Evolutionary conservation across 1,140 invertebrate species (phyloP), one percentile per base, ranked within the genome.

Genomic region (Mylabris phalerata): DNA sequence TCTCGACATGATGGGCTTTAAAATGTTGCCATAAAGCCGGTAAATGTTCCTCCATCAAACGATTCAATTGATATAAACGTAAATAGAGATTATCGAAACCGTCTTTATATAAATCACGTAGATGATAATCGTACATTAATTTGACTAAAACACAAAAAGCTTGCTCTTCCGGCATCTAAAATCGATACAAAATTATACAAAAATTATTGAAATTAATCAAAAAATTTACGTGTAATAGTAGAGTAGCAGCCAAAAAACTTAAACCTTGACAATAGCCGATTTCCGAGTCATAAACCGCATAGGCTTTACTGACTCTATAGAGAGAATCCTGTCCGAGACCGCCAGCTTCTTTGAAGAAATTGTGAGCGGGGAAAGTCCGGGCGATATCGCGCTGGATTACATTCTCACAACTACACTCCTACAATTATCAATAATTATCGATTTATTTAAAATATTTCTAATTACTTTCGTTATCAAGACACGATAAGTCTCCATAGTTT

Each of bases 121-220:
- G 77, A 1, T 89, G 88, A 73, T 99, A 99, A 49, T 94, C 88
- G 72, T 94, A 98, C 96, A 99, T 99, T 5, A 99, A 85, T 67
- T 93, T 90, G 1, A 98, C 92, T 42, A 99, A 74, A 4, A 99
- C 87, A 75, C 92, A 95, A 75, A 99, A 99, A 1, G 96, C 94
- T 81, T 99, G 95, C 74, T 99, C 97, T 79, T 99, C 97, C 0
- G 96, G 96, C 95, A 99, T 98, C 93, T 98, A 71, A 66, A 67
- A 66, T 58, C 45, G 27, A 46, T 55, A 11, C 46, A 50, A 55
- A 27, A 4, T 19, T 54, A 13, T 50, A 42, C 4, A 24, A 55
- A 11, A 44, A 5, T 13, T 32, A 0, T 13, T 2, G 19, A 19
- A 19, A 49, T 7, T 13, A 42, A 32, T 24, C 3, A 47, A 50